Evolutionary conservation across 1,140 invertebrate species (phyloP).

Genomic region (Homarus americanus): DNA sequence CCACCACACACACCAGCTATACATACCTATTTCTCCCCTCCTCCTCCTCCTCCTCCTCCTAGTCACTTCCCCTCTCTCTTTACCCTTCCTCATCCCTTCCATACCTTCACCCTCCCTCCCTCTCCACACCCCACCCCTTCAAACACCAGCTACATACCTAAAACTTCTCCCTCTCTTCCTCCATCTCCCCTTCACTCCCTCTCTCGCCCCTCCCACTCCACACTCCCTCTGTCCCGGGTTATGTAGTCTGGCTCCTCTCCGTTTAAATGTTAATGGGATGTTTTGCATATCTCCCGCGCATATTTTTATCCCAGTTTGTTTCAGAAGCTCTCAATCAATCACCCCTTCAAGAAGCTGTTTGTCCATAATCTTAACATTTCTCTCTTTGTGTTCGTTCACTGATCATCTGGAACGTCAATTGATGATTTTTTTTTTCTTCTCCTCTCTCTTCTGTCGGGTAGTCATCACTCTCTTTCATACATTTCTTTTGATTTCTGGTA

Average conservation of each 20-base stretch:
- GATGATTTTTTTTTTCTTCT: neutral
- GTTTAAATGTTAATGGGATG: conserved; percentile 67
- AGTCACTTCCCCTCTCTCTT: no score
- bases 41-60: no score
- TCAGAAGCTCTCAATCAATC: conserved; percentile 52
- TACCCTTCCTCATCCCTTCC: no score
- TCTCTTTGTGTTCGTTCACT: conserved; percentile 51
- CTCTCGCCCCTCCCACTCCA: neutral
- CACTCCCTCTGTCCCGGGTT: neutral
- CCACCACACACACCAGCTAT: no score
- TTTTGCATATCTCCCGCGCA: conserved; percentile 57
- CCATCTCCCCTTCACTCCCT: neutral
- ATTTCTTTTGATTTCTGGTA: neutral
- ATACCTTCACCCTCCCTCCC: neutral
- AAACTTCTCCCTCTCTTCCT: neutral
- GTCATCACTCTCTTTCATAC: no score
- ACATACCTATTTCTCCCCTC: no score
- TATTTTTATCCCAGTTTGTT: conserved; percentile 50
- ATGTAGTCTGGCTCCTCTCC: neutral
- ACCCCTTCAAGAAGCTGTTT: conserved; percentile 40
- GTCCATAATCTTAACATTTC: conserved; percentile 66
- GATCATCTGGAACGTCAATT: conserved; percentile 36
- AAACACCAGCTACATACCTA: neutral
- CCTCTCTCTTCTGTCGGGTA: neutral
- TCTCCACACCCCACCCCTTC: neutral